These are phyloP conservation scores for Sternotherus odoratus DNA, from an alignment of 2,797 vertebrate species.

Conservation along the genomic window DNA sequence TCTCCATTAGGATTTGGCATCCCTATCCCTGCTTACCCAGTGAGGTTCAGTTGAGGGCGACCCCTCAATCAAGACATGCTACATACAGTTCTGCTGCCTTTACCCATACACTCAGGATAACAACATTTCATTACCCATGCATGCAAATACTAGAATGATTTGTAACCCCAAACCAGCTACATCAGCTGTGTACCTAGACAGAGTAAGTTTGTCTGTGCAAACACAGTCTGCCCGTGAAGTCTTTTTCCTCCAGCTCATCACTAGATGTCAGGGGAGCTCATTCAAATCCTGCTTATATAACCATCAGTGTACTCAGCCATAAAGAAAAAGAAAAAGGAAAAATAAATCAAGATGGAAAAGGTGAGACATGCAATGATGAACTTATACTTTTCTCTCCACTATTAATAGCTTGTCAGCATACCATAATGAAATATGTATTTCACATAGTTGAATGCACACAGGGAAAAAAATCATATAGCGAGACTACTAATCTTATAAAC, in stretches of 20 bases:
- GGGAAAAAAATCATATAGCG: not conserved
- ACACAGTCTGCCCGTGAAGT: not conserved
- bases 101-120: not conserved
- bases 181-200: not conserved
- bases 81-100: not conserved
- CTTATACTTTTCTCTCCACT: not conserved
- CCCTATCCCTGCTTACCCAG: not conserved
- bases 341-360: not conserved
- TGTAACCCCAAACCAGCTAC: not conserved
- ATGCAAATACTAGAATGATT: not conserved
- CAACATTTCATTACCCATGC: not conserved
- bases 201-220: not conserved
- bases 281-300: not conserved
- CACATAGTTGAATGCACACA: not conserved
- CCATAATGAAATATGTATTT: not conserved
- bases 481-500: not conserved
- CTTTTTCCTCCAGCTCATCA: not conserved
- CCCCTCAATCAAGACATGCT: not conserved
- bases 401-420: not conserved
- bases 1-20: not conserved
- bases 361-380: not conserved
- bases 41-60: not conserved
- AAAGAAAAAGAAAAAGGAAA: not conserved
- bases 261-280: not conserved
- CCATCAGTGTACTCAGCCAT: not conserved